Conservation (phyloP, 1,140 invertebrate species). For the Macrocentrus cingulum region DNA sequence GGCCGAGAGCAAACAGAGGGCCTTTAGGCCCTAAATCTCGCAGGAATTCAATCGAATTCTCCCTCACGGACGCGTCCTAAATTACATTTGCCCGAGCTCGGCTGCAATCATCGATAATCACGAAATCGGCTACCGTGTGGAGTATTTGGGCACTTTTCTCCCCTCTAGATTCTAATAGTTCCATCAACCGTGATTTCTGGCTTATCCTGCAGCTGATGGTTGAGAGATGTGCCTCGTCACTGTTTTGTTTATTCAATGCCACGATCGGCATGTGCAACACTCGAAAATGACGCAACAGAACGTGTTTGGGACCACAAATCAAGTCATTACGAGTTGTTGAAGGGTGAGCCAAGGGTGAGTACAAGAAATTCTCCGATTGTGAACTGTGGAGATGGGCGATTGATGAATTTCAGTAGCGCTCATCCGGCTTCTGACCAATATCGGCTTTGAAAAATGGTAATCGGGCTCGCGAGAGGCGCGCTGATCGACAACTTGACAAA, state of each 20-base stretch:
- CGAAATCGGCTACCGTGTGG: too few species aligned
- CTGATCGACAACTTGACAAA: constrained; percentile 59
- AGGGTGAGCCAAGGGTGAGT: background rate
- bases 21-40: too few species aligned
- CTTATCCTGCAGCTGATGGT: too few species aligned
- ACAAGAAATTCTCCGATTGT: background rate
- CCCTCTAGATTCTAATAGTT: too few species aligned
- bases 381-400: background rate
- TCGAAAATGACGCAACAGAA: background rate
- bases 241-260: constrained; percentile 51
- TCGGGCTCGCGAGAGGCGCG: constrained; percentile 50
- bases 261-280: constrained; percentile 18
- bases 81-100: too few species aligned
- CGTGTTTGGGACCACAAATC: background rate
- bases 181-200: too few species aligned
- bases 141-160: too few species aligned
- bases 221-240: constrained; percentile 42
- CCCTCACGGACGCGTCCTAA: too few species aligned
- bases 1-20: too few species aligned
- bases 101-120: too few species aligned
- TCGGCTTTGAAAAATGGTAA: constrained; percentile 60
- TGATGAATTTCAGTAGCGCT: constrained; percentile 51
- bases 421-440: constrained; percentile 42
- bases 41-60: too few species aligned
- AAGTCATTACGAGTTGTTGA: background rate